phyloP scores from a whole-genome alignment of 2,113 vertebrate genomes.

The Phaethornis superciliosus region DNA sequence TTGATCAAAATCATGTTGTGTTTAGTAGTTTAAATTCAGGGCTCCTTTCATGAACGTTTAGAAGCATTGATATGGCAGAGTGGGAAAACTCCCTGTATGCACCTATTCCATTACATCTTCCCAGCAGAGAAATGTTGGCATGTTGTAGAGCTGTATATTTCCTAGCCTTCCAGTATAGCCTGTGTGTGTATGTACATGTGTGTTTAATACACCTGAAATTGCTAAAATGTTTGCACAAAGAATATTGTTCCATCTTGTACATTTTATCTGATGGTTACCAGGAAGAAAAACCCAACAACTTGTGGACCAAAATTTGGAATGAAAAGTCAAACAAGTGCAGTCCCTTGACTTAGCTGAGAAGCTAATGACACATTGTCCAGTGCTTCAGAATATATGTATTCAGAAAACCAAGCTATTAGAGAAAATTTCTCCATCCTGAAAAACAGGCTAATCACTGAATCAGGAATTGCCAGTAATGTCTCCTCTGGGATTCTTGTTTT shows the following conservation, averaged over 20 bases:
- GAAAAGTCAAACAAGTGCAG: background rate
- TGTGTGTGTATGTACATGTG: background rate
- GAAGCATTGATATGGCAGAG: background rate
- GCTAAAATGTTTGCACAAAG: background rate
- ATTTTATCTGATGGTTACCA: background rate
- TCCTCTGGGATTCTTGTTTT: conserved; percentile 64
- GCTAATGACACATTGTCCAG: background rate
- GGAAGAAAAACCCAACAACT: background rate
- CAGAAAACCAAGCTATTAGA: conserved; percentile 28
- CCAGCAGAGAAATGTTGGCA: background rate
- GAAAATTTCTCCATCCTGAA: conserved; percentile 35
- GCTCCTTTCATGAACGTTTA: background rate
- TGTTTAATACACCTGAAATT: background rate
- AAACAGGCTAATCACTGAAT: conserved; percentile 39
- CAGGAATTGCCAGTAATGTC: conserved; percentile 58
- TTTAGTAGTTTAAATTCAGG: background rate
- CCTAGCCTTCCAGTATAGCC: background rate
- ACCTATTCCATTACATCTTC: background rate
- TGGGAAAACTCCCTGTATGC: background rate
- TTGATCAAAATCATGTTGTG: background rate
- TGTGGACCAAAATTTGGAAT: background rate
- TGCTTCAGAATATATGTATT: conserved; percentile 19
- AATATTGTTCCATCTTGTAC: background rate
- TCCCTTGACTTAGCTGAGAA: background rate
- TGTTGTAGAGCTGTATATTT: background rate